Evolutionary conservation across 2,113 vertebrate species (phyloP), one percentile per base, ranked within the genome.

Genomic region (Genyomyrus donnyi): DNA sequence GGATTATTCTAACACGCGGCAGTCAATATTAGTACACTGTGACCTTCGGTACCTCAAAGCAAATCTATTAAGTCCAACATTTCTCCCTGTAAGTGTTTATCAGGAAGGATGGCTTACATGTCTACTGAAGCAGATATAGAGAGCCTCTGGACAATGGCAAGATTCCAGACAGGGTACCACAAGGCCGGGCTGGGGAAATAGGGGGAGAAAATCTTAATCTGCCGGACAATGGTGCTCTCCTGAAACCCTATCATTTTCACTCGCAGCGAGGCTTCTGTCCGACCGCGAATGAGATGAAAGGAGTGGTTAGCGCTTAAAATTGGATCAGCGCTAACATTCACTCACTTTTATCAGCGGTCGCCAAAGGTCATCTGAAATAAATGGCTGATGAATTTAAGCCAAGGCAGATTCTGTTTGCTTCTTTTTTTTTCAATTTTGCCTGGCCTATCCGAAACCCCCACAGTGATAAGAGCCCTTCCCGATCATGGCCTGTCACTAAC

Each of bases 171-270:
- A 96, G 96, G 96, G 96, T 95, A 96, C 95, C 95, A 95, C 95
- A 89, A 95, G 97, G 96, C 96, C 96, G 96, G 97, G 97, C 97
- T 96, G 96, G 96, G 96, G 96, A 98, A 98, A 98, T 96, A 96
- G 96, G 96, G 96, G 96, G 95, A 97, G 96, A 98, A 98, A 98
- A 98, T 98, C 97, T 99, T 98, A 98, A 99, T 98, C 97, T 98
- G 96, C 96, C 97, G 97, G 96, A 99, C 98, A 99, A 99, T 97
- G 96, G 96, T 92, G 94, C 95, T 97, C 97, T 98, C 97, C 97
- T 97, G 96, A 98, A 99, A 99, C 97, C 97, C 97, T 98, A 98
- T 99, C 97, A 99, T 99, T 99, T 99, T 97, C 98, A 97, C 97
- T 96, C 97, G 95, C 96, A 95, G 96, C 96, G 96, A 96, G 96